These are phyloP conservation scores for Sphenopsis melanotis DNA, from an alignment of 2,797 vertebrate species.

Conservation along the genomic window DNA sequence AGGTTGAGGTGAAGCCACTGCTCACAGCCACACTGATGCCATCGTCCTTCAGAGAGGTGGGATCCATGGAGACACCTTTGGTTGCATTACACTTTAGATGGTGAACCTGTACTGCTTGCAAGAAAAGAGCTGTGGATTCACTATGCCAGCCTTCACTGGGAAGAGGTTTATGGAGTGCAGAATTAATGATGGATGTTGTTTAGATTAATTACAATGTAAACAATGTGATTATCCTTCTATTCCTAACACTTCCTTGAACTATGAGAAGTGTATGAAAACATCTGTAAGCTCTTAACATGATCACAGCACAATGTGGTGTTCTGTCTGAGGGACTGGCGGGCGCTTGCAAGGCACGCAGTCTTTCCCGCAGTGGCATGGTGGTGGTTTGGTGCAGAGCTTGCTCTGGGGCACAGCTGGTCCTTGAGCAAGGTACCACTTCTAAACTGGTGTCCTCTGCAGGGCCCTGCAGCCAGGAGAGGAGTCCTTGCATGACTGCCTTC, in stretches of 20 bases:
- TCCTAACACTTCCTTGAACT: background rate
- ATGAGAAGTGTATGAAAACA: background rate
- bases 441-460: background rate
- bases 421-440: background rate
- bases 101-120: background rate
- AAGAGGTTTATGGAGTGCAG: background rate
- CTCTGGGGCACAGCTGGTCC: background rate
- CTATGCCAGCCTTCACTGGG: background rate
- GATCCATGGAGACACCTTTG: background rate
- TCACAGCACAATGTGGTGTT: background rate
- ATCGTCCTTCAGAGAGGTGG: background rate
- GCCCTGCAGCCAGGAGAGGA: rapidly evolving
- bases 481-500: background rate
- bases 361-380: background rate
- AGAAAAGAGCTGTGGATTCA: background rate
- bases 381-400: background rate
- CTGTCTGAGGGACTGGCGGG: background rate
- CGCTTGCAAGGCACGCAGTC: rapidly evolving
- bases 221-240: background rate
- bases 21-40: background rate
- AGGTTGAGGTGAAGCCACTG: background rate
- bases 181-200: background rate
- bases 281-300: background rate
- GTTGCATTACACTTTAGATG: background rate
- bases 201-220: background rate